Evolutionary conservation across 2,888 invertebrate species (phyloP), one percentile per base, ranked within the genome.

Genomic region (Eupithecia subumbrata): DNA sequence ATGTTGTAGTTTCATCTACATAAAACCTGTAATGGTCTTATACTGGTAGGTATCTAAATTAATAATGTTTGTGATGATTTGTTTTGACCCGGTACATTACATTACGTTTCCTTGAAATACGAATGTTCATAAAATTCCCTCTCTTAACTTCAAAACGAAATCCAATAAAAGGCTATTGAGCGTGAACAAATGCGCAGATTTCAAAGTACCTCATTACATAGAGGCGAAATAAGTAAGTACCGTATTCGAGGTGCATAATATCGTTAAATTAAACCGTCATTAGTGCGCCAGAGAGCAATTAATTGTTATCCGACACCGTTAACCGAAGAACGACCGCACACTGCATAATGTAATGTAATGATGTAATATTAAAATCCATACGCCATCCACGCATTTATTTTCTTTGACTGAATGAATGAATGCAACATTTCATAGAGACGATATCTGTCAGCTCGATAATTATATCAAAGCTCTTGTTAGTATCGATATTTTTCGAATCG

Each of bases 161-260:
- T 43, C 30, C 22, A 70, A 56, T 70, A 70, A 70, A 70, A 70
- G 2, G 34, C 25, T 40, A 70, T 70, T 37, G 56, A 70, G 56
- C 70, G 70, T 56, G 70, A 70, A 70, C 25, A 22, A 25, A 70
- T 22, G 56, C n/a, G 22, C 52, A 37, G 70, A 70, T 40, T 70
- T n/a, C 56, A 60, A 70, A 70, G 70, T 30, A 71, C 43, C 71
- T 63, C 63, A 71, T 63, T 70, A 60, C 40, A 63, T 40, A 14
- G 43, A 71, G 30, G 11, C 43, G 11, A 67, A 63, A 37, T 71
- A 25, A 37, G 56, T 14, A 25, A 22, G 37, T 14, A 22, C 43
- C 60, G 71, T 74, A 76, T 66, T 76, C 30, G 73, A 43, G 71
- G n/a, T 74, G 37, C 40, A 68, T 74, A 48, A 25, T 72, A 52